A percentile compares a stretch with the other conserved stretches of the same genome.
Conservation (phyloP, 2,888 invertebrate genomes). For the Ischnus inquisitorius region DNA sequence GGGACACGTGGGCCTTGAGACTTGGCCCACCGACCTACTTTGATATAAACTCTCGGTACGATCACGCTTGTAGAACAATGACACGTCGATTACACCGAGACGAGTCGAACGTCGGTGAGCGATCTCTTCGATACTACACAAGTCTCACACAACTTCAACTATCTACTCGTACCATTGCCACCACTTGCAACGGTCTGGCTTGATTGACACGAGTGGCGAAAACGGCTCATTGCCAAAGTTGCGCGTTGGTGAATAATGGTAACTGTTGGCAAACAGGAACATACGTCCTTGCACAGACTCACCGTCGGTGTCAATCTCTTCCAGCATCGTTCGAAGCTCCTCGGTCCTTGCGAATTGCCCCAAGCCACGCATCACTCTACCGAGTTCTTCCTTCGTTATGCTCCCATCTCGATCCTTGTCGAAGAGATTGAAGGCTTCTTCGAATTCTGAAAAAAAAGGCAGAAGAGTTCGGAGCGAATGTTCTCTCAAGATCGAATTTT, state of each 20-base stretch:
- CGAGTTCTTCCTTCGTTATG: slow-evolving; percentile 94
- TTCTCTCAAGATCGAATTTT: not conserved
- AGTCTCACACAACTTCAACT: not conserved
- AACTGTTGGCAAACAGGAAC: not conserved
- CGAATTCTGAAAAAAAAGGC: slow-evolving; percentile 88
- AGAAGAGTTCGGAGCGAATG: not conserved
- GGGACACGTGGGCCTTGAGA: slow-evolving; percentile 36
- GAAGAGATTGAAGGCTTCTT: slow-evolving; percentile 94
- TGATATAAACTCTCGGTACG: slow-evolving; percentile 57
- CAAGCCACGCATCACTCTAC: slow-evolving; percentile 94
- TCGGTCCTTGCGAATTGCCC: slow-evolving; percentile 95
- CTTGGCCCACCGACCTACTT: slow-evolving; percentile 65
- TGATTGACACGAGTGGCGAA: slow-evolving; percentile 27
- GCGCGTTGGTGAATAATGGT: not conserved
- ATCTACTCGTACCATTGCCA: slow-evolving; percentile 14
- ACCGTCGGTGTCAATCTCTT: slow-evolving; percentile 94
- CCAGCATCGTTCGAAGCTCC: slow-evolving; percentile 94
- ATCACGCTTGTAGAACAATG: slow-evolving; percentile 63
- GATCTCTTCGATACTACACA: slow-evolving; percentile 35
- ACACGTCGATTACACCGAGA: slow-evolving; percentile 64
- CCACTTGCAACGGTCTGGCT: slow-evolving; percentile 3
- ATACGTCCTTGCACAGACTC: slow-evolving; percentile 71
- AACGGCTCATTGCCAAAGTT: slow-evolving; percentile 20
- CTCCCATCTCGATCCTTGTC: slow-evolving; percentile 96
- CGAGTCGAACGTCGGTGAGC: slow-evolving; percentile 55